These are phyloP conservation scores for Helicorthomorpha holstii DNA, from an alignment of 1,140 invertebrate species.

Conservation along the genomic window DNA sequence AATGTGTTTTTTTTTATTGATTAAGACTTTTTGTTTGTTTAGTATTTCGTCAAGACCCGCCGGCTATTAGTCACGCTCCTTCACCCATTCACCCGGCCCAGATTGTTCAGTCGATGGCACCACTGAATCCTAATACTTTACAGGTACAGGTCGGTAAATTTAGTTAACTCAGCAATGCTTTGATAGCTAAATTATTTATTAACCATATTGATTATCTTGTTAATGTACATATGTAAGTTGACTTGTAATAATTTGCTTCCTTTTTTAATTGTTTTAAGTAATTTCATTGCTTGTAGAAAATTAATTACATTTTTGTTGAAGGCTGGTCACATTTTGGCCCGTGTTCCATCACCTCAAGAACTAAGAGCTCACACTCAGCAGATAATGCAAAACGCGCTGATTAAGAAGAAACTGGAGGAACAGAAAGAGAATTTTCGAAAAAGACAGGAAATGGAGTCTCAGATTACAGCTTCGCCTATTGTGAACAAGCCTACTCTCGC, in stretches of 20 bases:
- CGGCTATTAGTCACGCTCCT: slow-evolving; percentile 27
- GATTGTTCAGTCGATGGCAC: slow-evolving; percentile 13
- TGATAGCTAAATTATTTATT: too few relatives aligned
- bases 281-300: not conserved
- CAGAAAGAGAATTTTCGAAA: slow-evolving; percentile 62
- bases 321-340: slow-evolving; percentile 22
- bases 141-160: slow-evolving; percentile 15
- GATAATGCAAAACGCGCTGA: slow-evolving; percentile 61
- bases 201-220: too few relatives aligned
- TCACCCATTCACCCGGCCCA: slow-evolving; percentile 27
- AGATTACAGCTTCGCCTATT: not conserved
- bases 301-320: not conserved
- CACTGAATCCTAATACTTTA: slow-evolving; percentile 14
- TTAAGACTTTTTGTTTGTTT: slow-evolving; percentile 11
- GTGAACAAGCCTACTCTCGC: not conserved
- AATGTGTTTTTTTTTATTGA: not conserved
- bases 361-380: slow-evolving; percentile 61
- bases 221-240: too few relatives aligned
- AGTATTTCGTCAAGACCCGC: slow-evolving; percentile 30
- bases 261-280: not conserved
- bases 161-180: too few relatives aligned
- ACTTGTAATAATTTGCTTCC: too few relatives aligned
- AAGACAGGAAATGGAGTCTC: slow-evolving; percentile 39
- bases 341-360: slow-evolving; percentile 64
- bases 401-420: slow-evolving; percentile 71